These are phyloP conservation scores for Mongoloraphidia duomilia DNA, from an alignment of 2,888 invertebrate species.

Conservation along the genomic window DNA sequence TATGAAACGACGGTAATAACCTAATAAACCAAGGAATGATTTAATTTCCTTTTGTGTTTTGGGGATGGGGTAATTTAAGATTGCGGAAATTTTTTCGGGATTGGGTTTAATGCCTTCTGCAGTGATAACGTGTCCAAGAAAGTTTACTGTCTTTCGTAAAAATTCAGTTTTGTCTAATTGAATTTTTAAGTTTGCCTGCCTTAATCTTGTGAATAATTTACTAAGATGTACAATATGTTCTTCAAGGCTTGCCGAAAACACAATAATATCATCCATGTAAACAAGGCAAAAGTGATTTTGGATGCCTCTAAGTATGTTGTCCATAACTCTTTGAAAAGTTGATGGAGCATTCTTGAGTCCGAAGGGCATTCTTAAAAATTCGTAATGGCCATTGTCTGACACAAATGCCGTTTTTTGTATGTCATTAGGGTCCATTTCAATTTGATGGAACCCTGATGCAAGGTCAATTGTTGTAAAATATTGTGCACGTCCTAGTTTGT, in stretches of 20 bases:
- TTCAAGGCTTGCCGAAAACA: constrained; percentile 15
- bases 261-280: constrained; percentile 19
- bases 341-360: constrained; percentile 8
- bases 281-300: constrained; percentile 11
- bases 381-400: constrained; percentile 17
- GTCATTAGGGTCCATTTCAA: constrained; percentile 16
- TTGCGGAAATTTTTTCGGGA: constrained; percentile 19
- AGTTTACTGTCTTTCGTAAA: constrained; percentile 22
- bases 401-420: constrained; percentile 20
- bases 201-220: constrained; percentile 18
- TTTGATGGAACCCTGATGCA: constrained; percentile 22
- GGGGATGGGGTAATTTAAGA: constrained; percentile 19
- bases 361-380: constrained; percentile 18
- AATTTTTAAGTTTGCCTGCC: constrained; percentile 14
- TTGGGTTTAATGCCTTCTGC: constrained; percentile 24
- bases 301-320: constrained; percentile 7
- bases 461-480: constrained; percentile 21
- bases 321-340: constrained; percentile 8
- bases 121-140: constrained; percentile 24
- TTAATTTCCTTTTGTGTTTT: constrained; percentile 20
- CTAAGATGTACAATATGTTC: constrained; percentile 19
- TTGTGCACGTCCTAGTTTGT: constrained; percentile 19
- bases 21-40: constrained; percentile 9
- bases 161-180: constrained; percentile 24
- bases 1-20: constrained; percentile 13